phyloP scores from a whole-genome alignment of 2,113 vertebrate species.

The Carlito syrichta region DNA sequence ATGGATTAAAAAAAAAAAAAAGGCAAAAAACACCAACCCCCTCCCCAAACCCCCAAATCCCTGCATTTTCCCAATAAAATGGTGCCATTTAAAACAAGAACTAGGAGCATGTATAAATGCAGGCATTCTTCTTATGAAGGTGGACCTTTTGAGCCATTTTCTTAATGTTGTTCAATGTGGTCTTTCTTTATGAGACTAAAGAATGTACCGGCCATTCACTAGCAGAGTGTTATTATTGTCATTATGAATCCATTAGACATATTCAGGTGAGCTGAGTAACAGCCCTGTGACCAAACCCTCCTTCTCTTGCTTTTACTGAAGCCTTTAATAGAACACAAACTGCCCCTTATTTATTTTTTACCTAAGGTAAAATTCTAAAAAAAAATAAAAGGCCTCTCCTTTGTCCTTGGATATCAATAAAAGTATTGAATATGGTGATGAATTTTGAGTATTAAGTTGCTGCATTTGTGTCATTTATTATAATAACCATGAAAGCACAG shows the following conservation, averaged over 20 bases:
- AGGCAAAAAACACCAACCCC: background rate
- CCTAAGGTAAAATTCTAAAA: conserved; percentile 32
- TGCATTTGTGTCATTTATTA: background rate
- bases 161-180: conserved; percentile 54
- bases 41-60: too few species aligned
- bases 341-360: conserved; percentile 46
- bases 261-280: conserved; percentile 69
- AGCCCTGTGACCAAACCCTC: conserved; percentile 73
- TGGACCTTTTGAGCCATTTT: conserved; percentile 53
- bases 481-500: background rate
- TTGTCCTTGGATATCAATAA: conserved; percentile 1
- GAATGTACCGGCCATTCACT: conserved; percentile 60
- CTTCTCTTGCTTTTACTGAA: conserved; percentile 65
- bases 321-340: conserved; percentile 64
- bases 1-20: background rate
- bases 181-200: conserved; percentile 59
- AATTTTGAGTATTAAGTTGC: background rate
- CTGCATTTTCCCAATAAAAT: background rate
- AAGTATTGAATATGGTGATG: background rate
- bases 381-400: background rate
- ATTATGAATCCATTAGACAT: conserved; percentile 81
- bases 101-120: background rate
- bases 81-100: background rate
- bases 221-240: conserved; percentile 74
- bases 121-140: background rate